Base-by-base conservation (phyloP, 1,140 invertebrate species). In the Hypothenemus hampei region DNA sequence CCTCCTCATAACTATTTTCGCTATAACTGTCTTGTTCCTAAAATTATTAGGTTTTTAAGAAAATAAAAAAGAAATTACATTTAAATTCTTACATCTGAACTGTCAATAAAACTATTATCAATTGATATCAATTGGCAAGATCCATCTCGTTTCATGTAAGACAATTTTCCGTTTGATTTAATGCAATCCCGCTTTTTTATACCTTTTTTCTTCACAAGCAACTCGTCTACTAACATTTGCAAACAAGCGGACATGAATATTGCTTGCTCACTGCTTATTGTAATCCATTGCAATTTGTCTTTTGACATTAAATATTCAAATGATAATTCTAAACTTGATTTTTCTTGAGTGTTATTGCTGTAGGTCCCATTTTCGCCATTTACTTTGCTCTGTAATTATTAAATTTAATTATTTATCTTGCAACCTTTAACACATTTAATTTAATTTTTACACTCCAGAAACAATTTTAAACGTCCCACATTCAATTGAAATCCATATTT, bases 301-400 rank as follows among this genome's bases (percentile, higher is more conserved):
- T 88, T 93, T n/a, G 85, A 84, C 72, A 96, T 84, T 11, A 97
- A 77, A 78, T 98, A 98, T 76, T 98, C 94, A 76, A 97, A 97
- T 0, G 93, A 92, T 11, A 98, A 72, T 72, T 97, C 91, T 55
- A 91, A 70, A 62, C 71, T 59, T 7, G 66, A 63, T 41, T 55
- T 61, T 26, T 65, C 68, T 15, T 73, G 21, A 15, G 29, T 10
- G 22, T 22, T 47, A 13, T 57, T 61, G n/a, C 26, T 46, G 22
- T 16, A 26, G 13, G 44, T 8, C 26, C 40, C 18, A 23, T 6
- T 21, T 43, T 43, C 40, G n/a, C n/a, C n/a, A n/a, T n/a, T n/a
- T n/a, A n/a, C n/a, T n/a, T n/a, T n/a, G n/a, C n/a, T n/a, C n/a
- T n/a, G n/a, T n/a, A n/a, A n/a, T n/a, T n/a, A n/a, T n/a, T n/a